Evolutionary conservation across 2,797 vertebrate genomes (phyloP).

Genomic region (Dendrocincla tyrannina): DNA sequence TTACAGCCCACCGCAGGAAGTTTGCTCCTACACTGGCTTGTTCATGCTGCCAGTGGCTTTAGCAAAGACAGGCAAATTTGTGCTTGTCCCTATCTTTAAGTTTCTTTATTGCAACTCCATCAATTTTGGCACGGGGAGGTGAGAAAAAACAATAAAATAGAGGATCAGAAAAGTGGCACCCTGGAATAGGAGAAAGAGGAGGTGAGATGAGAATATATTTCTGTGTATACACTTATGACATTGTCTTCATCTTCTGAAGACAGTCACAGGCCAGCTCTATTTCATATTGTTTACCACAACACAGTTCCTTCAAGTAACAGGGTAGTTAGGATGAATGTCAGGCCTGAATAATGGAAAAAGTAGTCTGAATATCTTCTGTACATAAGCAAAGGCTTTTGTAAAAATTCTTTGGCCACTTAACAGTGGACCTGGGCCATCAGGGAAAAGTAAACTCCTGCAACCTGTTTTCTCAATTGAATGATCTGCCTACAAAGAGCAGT

Average conservation of each 20-base stretch:
- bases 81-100: background rate
- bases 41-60: background rate
- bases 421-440: background rate
- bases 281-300: background rate
- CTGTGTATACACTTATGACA: background rate
- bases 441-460: background rate
- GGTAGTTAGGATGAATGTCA: background rate
- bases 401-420: background rate
- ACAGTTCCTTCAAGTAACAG: background rate
- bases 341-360: background rate
- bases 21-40: background rate
- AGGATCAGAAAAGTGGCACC: background rate
- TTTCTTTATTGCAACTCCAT: background rate
- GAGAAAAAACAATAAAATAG: background rate
- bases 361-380: background rate
- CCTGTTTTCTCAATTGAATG: background rate
- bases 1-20: background rate
- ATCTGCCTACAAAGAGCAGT: background rate
- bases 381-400: background rate
- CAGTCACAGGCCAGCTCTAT: background rate
- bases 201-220: background rate
- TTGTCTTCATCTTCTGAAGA: background rate
- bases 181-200: background rate
- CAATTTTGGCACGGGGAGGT: background rate
- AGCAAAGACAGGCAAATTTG: background rate